Conservation (phyloP, 2,797 vertebrate genomes). For the Siniperca obscura region DNA sequence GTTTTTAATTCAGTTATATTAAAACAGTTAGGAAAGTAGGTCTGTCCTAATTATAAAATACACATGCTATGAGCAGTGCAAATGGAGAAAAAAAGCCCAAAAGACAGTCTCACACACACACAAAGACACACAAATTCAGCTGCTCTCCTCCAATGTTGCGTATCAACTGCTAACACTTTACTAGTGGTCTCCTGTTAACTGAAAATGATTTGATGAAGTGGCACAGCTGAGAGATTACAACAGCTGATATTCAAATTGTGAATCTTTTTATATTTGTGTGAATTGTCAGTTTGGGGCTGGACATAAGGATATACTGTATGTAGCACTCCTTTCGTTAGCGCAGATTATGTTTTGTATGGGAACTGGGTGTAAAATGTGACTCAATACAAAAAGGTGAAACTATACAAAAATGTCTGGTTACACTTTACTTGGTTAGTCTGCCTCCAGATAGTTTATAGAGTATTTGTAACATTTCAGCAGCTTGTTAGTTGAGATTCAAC, state of each 20-base stretch:
- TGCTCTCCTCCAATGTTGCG: constrained; percentile 27
- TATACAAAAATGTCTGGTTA: background rate
- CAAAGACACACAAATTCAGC: constrained; percentile 32
- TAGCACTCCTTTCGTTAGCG: background rate
- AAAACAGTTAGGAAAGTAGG: constrained; percentile 55
- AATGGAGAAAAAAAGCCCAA: constrained; percentile 19
- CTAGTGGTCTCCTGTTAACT: constrained; percentile 40
- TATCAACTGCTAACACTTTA: constrained; percentile 42
- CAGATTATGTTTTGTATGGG: background rate
- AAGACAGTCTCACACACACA: constrained; percentile 14
- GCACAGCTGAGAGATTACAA: constrained; percentile 3
- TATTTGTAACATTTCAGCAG: no score
- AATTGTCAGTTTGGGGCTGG: background rate
- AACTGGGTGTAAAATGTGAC: background rate
- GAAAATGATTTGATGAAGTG: constrained; percentile 40
- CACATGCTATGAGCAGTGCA: constrained; percentile 48
- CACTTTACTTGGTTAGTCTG: no score
- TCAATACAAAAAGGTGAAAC: background rate
- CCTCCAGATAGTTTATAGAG: no score
- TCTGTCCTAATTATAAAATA: constrained; percentile 67
- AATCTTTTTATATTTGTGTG: constrained; percentile 6
- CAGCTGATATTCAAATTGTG: constrained; percentile 24
- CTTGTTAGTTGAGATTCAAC: no score
- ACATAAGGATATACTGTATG: background rate
- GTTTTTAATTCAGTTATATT: constrained; percentile 51